phyloP scores from a whole-genome alignment of 2,797 vertebrate species.

The Xerus rutilus region DNA sequence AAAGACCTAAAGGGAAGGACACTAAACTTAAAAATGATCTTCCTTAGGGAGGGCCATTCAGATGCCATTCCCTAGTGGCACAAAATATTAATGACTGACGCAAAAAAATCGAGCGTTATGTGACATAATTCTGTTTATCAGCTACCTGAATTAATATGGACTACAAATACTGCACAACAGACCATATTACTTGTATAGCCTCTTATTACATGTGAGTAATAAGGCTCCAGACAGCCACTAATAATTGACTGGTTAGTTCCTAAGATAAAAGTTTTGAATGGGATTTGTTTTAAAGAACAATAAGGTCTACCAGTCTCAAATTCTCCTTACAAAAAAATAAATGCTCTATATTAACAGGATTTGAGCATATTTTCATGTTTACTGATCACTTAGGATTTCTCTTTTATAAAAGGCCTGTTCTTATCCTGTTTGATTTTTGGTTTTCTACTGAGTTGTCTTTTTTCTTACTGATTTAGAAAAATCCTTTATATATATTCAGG shows the following conservation, averaged over 20 bases:
- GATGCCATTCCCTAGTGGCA: not conserved
- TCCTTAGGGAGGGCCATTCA: not conserved
- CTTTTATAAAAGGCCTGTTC: not conserved
- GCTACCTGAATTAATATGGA: not conserved
- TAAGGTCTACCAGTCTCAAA: not conserved
- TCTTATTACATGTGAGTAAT: not conserved
- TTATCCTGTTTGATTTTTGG: not conserved
- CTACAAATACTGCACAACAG: not conserved
- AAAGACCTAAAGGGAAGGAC: slow-evolving; percentile 5
- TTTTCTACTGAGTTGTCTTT: slow-evolving; percentile 12
- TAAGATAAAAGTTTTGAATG: slow-evolving; percentile 3
- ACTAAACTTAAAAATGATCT: not conserved
- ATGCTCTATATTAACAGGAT: not conserved
- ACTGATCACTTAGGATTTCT: slow-evolving; percentile 20
- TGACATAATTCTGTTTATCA: not conserved
- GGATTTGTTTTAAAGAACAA: not conserved
- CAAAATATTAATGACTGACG: not conserved
- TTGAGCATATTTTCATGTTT: slow-evolving; percentile 1
- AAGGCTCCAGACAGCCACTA: not conserved
- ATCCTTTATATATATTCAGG: slow-evolving; percentile 15
- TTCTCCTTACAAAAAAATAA: slow-evolving; percentile 43
- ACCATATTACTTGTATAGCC: not conserved
- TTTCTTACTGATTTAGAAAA: not conserved
- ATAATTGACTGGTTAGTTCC: not conserved
- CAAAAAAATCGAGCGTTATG: not conserved